A percentile compares a stretch with the other conserved stretches of the same genome.
These are phyloP conservation scores for Chironex yamaguchii DNA, from an alignment of 30 jellyfish, hydroid and myxozoan species.

Conservation along the genomic window DNA sequence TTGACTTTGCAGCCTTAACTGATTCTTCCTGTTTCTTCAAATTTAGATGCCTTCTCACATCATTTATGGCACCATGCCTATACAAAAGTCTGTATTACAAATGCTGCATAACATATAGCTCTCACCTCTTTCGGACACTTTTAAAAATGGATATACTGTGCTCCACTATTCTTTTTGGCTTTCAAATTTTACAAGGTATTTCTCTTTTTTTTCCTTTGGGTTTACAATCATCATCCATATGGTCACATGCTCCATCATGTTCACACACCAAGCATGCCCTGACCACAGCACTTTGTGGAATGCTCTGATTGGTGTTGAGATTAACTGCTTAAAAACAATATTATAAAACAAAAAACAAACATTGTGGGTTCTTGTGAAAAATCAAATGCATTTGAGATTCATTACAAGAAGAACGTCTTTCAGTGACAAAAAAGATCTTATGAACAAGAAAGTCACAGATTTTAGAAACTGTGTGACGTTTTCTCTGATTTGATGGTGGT, in stretches of 20 bases:
- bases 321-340: neutral
- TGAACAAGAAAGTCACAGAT: neutral
- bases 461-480: neutral
- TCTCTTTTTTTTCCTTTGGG: neutral
- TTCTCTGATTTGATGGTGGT: no score
- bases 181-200: conserved; percentile 1
- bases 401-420: no score
- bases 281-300: neutral
- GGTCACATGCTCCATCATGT: no score
- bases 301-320: no score
- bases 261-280: neutral
- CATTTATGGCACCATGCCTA: no score
- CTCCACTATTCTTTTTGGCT: neutral
- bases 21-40: neutral
- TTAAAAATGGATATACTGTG: neutral
- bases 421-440: neutral
- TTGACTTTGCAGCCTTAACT: neutral
- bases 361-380: neutral
- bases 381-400: no score
- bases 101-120: neutral
- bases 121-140: neutral
- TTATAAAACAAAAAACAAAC: neutral
- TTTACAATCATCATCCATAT: neutral
- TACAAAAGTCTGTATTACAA: neutral
- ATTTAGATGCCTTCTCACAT: neutral